These are phyloP conservation scores for Pterobdella sp. DNA, from an alignment of 2,888 invertebrate genomes.

Conservation along the genomic window DNA sequence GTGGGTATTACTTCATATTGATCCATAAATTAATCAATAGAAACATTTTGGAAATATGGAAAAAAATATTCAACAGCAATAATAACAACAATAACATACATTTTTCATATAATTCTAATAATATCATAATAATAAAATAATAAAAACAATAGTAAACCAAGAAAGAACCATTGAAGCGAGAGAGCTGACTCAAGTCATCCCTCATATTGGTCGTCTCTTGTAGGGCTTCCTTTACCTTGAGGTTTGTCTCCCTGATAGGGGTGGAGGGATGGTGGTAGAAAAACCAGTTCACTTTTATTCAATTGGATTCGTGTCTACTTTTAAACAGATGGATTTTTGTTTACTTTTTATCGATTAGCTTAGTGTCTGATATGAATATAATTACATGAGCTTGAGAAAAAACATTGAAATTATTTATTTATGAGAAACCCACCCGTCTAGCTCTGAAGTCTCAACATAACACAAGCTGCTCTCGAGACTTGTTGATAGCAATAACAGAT, in stretches of 20 bases:
- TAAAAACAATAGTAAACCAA: too few relatives aligned
- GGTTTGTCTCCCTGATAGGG: slow-evolving; percentile 87
- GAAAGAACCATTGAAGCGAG: slow-evolving; percentile 70
- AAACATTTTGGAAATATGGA: too few relatives aligned
- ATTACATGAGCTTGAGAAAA: too few relatives aligned
- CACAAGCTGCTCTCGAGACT: slow-evolving; percentile 98
- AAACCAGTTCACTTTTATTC: too few relatives aligned
- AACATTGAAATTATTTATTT: too few relatives aligned
- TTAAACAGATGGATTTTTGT: too few relatives aligned
- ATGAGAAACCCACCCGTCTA: slow-evolving; percentile 90
- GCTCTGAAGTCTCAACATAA: slow-evolving; percentile 97
- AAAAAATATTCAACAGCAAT: neutral
- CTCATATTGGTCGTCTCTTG: slow-evolving; percentile 74
- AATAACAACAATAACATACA: neutral
- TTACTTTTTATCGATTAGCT: too few relatives aligned
- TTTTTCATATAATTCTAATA: neutral
- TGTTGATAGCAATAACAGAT: slow-evolving; percentile 83
- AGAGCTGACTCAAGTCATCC: slow-evolving; percentile 76
- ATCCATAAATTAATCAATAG: too few relatives aligned
- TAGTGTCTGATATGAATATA: too few relatives aligned
- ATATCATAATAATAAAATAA: neutral
- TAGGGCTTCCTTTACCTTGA: slow-evolving; percentile 93
- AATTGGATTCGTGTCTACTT: too few relatives aligned
- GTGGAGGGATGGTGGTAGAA: too few relatives aligned
- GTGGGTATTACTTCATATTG: too few relatives aligned